Evolutionary conservation across 1,140 invertebrate species (phyloP).

Genomic region (Adelges cooleyi): DNA sequence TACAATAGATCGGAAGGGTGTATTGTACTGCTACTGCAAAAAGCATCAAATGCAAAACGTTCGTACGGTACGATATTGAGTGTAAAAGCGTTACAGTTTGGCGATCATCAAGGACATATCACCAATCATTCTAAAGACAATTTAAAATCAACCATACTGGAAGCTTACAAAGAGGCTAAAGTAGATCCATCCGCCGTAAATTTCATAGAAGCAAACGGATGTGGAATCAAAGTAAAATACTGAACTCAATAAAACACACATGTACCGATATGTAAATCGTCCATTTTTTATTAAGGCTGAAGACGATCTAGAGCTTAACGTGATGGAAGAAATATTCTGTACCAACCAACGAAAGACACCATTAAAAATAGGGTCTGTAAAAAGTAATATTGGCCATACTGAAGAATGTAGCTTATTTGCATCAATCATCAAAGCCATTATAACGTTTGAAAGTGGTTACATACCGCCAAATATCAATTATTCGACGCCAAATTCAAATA

Average conservation of each 20-base stretch:
- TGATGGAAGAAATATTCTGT: constrained; percentile 13
- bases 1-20: constrained; percentile 53
- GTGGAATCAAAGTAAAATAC: constrained; percentile 39
- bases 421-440: constrained; percentile 44
- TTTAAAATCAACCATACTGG: constrained; percentile 1
- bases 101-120: constrained; percentile 41
- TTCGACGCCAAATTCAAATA: constrained; percentile 9
- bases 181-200: constrained; percentile 44
- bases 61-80: constrained; percentile 49
- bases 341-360: constrained; percentile 39
- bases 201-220: constrained; percentile 35
- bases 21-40: constrained; percentile 48
- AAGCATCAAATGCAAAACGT: constrained; percentile 42
- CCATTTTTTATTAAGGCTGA: neutral
- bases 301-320: constrained; percentile 12
- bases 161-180: constrained; percentile 34
- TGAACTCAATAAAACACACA: too few species aligned
- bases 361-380: constrained; percentile 58
- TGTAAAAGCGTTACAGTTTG: constrained; percentile 47
- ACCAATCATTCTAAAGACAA: neutral
- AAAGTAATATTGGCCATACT: constrained; percentile 63
- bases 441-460: constrained; percentile 47
- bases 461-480: constrained; percentile 54
- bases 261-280: too few species aligned
- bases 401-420: constrained; percentile 52